Conservation (phyloP, 2,113 vertebrate genomes). For the Phoenicopterus ruber region DNA sequence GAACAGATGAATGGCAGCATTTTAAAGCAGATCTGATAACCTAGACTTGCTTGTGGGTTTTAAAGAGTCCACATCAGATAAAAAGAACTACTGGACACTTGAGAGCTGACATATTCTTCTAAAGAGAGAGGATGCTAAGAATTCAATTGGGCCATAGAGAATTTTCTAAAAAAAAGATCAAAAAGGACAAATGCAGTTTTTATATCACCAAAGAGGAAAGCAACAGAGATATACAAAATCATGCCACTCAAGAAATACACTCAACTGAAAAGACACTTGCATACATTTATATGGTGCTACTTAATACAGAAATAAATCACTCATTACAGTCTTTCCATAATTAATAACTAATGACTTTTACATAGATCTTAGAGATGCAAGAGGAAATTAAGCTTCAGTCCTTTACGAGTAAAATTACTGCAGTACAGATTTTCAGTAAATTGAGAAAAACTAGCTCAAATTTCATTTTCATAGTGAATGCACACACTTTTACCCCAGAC, state of each 20-base stretch:
- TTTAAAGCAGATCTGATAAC: conserved; percentile 74
- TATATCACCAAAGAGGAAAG: background rate
- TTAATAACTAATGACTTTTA: conserved; percentile 10
- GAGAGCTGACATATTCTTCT: conserved; percentile 59
- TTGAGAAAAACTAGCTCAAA: background rate
- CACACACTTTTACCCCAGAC: background rate
- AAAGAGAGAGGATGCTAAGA: conserved; percentile 33
- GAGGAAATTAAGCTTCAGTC: background rate
- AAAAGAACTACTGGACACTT: conserved; percentile 60
- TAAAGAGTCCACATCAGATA: conserved; percentile 64
- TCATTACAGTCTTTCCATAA: background rate
- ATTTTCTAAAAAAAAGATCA: background rate
- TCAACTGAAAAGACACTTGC: background rate
- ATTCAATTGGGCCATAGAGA: conserved; percentile 58
- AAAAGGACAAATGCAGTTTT: conserved; percentile 7
- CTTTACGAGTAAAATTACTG: background rate
- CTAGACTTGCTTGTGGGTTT: conserved; percentile 52
- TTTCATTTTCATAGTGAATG: background rate
- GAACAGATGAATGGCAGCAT: conserved; percentile 72
- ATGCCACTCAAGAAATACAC: background rate
- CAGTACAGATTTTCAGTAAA: background rate
- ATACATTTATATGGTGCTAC: background rate
- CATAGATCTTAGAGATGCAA: background rate
- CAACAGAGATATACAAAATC: background rate
- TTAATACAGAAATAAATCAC: background rate